Percentiles rank a stretch among this genome's conserved stretches.
These are phyloP conservation scores for Sinocyclocheilus anshuiensis DNA, from an alignment of 2,113 vertebrate genomes.

Conservation along the genomic window DNA sequence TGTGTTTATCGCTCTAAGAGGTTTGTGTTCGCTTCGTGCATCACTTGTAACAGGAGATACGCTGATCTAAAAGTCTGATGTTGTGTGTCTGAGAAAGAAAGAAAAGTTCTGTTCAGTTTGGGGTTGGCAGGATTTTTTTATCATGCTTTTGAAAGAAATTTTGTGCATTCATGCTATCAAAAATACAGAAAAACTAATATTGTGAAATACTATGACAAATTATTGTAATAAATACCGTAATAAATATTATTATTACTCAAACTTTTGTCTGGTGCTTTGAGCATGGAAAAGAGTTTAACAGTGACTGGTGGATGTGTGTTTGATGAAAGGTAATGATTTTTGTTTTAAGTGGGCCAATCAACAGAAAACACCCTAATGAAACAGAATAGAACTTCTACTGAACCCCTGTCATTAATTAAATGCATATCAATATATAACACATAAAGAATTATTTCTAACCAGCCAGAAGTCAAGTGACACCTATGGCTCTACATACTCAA, in stretches of 20 bases:
- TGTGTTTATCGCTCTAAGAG: not conserved
- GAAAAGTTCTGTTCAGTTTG: not conserved
- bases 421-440: not conserved
- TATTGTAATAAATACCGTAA: not conserved
- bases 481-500: not conserved
- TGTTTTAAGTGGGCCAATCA: too few relatives aligned
- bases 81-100: not conserved
- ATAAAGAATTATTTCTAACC: not conserved
- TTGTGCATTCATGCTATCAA: not conserved
- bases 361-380: not conserved
- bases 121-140: not conserved
- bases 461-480: not conserved
- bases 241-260: not conserved
- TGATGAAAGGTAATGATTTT: not conserved
- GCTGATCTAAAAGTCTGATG: not conserved
- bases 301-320: conserved; percentile 16
- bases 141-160: not conserved
- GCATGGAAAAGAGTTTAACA: not conserved
- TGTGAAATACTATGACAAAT: not conserved
- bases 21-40: not conserved
- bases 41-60: not conserved
- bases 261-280: not conserved
- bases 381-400: not conserved
- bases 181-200: not conserved
- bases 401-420: too few relatives aligned